Evolutionary conservation across 1,140 invertebrate genomes (phyloP).

Genomic region (Stenopsyche tienmushanensis): DNA sequence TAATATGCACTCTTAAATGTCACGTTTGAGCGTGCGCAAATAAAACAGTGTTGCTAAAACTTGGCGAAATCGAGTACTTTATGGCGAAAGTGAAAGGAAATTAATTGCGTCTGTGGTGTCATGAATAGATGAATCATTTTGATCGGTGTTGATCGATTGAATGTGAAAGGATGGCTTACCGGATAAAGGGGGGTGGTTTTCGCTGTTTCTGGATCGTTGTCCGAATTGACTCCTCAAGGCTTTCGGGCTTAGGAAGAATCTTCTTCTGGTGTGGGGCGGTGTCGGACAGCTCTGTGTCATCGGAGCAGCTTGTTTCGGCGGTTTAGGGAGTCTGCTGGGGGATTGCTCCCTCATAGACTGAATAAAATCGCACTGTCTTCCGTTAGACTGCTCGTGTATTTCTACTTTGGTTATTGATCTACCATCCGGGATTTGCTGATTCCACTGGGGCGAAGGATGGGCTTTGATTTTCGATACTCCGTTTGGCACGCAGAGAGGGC

Average conservation of each 20-base stretch:
- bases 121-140: not conserved
- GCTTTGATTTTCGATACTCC: constrained; percentile 40
- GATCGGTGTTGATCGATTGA: not conserved
- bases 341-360: constrained; percentile 47
- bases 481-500: constrained; percentile 76
- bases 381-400: constrained; percentile 34
- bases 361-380: constrained; percentile 18
- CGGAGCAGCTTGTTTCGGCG: constrained; percentile 52
- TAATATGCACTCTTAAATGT: not conserved
- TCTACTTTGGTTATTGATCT: constrained; percentile 41
- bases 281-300: constrained; percentile 71
- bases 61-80: not conserved
- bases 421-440: constrained; percentile 45
- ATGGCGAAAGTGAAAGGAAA: constrained; percentile 6
- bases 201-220: constrained; percentile 51
- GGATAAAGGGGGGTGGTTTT: constrained; percentile 62
- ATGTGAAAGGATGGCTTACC: constrained; percentile 53
- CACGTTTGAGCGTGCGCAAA: not conserved
- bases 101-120: no score
- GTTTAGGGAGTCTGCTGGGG: constrained; percentile 50
- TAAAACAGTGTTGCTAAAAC: not conserved
- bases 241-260: constrained; percentile 79
- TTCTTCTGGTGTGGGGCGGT: constrained; percentile 73
- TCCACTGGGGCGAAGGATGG: constrained; percentile 45
- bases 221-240: constrained; percentile 71